These are phyloP conservation scores for Mesocentrotus franciscanus DNA, from an alignment of 53 echinoderm and acorn worm species.

Conservation along the genomic window DNA sequence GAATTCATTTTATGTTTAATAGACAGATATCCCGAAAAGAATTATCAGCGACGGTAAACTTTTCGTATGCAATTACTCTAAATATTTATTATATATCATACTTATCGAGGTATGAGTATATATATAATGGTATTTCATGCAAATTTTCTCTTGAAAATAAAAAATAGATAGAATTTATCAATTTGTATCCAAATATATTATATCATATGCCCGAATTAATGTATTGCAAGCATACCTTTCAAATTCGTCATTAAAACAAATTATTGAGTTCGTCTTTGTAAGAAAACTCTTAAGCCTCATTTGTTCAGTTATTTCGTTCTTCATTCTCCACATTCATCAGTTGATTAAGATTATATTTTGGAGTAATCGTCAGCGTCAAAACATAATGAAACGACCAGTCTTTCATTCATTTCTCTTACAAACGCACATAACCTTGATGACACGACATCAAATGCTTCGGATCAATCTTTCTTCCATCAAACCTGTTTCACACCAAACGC, in stretches of 20 bases:
- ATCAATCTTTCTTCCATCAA: no score
- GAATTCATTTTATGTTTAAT: background rate
- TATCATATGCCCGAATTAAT: constrained; percentile 29
- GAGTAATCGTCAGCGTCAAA: no score
- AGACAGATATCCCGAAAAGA: background rate
- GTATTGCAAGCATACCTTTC: constrained; percentile 59
- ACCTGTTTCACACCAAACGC: no score
- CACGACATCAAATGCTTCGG: no score
- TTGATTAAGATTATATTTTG: no score
- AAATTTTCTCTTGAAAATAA: constrained; percentile 17
- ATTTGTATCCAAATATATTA: constrained; percentile 5
- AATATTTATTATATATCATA: background rate
- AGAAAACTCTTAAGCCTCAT: constrained; percentile 13
- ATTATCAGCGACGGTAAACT: background rate
- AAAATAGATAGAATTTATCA: background rate
- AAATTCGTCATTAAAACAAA: constrained; percentile 48
- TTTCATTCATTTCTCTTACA: no score
- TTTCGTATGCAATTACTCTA: constrained; percentile 12
- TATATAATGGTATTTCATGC: constrained; percentile 43
- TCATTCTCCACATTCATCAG: background rate
- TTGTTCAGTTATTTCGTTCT: background rate
- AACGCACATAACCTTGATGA: no score
- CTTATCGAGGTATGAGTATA: background rate
- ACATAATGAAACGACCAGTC: no score
- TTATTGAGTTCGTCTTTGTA: constrained; percentile 57